Base-by-base conservation (phyloP, 92 coral and sea anemone species). In the Parazoanthus darwini region DNA sequence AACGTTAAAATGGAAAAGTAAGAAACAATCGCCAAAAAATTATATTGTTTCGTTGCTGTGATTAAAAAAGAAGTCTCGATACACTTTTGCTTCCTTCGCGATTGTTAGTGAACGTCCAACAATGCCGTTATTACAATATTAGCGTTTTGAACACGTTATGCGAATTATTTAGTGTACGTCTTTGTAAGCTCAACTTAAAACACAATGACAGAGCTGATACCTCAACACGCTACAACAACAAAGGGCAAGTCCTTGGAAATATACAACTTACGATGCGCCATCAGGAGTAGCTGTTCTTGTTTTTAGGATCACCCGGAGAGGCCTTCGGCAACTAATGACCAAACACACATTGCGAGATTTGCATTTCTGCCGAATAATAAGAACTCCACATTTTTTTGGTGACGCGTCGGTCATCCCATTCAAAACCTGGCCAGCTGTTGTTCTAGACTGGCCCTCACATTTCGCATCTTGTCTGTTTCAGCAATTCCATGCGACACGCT, bases 291-390 rank as follows among this genome's bases (percentile, higher is more conserved):
- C 42, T 46, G 78, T n/a, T 48, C 29, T 54, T 84, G 79, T 84
- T 84, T 70, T 84, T 33, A 84, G 67, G 14, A 71, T 84, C 79
- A 84, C 87, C 79, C 79, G 79, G 26, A 84, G 67, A 48, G 87
- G 77, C 15, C 36, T 44, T 84, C 33, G 79, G 77, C 78, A 50
- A 46, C 78, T 84, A 33, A 84, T 25, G 29, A 84, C 67, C 77
- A 84, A 50, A 36, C 67, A 71, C 33, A 84, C 29, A 29, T 84
- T 71, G 37, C 87, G 87, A 29, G 87, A 15, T 71, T 51, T 84
- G 67, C 67, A 70, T 56, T 71, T 84, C 87, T 84, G 87, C 8
- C 77, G 79, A 84, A 84, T 35, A 66, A 84, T 9, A 33, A 84
- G 87, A 18, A 84, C 44, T 50, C 78, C 87, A 33, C 42, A 71